phyloP scores from a whole-genome alignment of 2,113 vertebrate genomes.

The Coreoperca whiteheadi region DNA sequence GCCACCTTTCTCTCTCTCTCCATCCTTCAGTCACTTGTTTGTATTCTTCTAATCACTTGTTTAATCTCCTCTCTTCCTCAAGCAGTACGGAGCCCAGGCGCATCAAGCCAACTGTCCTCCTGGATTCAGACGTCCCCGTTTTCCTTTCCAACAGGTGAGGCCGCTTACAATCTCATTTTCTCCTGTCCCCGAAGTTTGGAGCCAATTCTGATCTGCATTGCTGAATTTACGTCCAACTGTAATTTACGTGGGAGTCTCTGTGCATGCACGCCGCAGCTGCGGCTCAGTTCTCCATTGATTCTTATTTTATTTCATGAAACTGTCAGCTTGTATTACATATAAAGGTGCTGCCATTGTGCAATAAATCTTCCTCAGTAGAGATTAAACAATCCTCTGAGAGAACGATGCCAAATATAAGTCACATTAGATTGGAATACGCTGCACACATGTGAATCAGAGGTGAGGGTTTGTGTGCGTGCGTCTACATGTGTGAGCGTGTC shows the following conservation, averaged over 20 bases:
- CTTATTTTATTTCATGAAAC: slow-evolving; percentile 62
- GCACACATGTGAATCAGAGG: slow-evolving; percentile 14
- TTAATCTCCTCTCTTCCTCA: slow-evolving; percentile 24
- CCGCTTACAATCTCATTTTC: slow-evolving; percentile 32
- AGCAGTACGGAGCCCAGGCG: slow-evolving; percentile 1
- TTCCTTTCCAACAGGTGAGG: slow-evolving; percentile 59
- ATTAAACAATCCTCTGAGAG: slow-evolving; percentile 54
- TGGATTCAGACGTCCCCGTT: slow-evolving; percentile 17
- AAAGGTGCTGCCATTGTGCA: slow-evolving; percentile 14
- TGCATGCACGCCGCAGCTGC: slow-evolving; percentile 42
- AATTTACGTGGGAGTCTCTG: slow-evolving; percentile 42
- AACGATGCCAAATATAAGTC: slow-evolving; percentile 56
- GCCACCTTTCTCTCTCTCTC: neutral
- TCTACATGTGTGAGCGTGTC: neutral
- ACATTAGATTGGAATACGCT: slow-evolving; percentile 40
- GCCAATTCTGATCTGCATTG: slow-evolving; percentile 34
- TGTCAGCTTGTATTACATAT: slow-evolving; percentile 62
- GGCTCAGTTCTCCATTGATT: slow-evolving; percentile 49
- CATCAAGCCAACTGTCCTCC: slow-evolving; percentile 20
- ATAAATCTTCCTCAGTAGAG: slow-evolving; percentile 55
- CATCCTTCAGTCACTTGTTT: slow-evolving; percentile 31
- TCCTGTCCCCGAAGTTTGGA: slow-evolving; percentile 23
- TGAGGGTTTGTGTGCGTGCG: slow-evolving; percentile 14
- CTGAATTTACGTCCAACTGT: slow-evolving; percentile 45
- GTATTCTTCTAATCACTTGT: slow-evolving; percentile 36